A percentile compares a stretch with the other conserved stretches of the same genome.
phyloP scores from a whole-genome alignment of 2,797 vertebrate species.

The Catharus ustulatus region DNA sequence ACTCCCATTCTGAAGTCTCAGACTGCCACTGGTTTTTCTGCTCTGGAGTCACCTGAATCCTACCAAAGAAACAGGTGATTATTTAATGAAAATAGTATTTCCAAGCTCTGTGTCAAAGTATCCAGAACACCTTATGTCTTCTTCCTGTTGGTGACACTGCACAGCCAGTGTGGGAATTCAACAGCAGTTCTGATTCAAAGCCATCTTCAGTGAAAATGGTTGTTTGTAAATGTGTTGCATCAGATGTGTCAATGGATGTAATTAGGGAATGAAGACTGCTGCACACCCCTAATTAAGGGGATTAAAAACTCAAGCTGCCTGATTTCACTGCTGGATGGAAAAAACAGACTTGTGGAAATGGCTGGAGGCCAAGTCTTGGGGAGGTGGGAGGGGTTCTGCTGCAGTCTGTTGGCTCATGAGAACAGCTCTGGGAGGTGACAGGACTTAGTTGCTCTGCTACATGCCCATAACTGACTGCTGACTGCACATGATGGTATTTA shows the following conservation, averaged over 20 bases:
- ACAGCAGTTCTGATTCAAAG: conserved; percentile 4
- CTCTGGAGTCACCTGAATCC: not conserved
- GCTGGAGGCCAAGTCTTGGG: not conserved
- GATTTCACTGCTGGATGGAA: conserved; percentile 32
- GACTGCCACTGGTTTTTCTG: not conserved
- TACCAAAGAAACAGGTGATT: not conserved
- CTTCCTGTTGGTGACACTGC: fast-evolving
- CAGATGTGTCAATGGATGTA: conserved; percentile 50
- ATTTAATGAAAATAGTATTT: not conserved
- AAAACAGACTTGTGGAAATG: not conserved
- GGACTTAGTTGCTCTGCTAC: not conserved
- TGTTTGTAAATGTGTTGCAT: conserved; percentile 49
- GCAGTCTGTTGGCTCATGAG: fast-evolving
- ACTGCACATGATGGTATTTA: not conserved
- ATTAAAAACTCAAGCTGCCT: conserved; percentile 53
- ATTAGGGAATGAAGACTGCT: conserved; percentile 54
- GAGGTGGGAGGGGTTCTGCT: not conserved
- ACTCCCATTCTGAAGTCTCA: not conserved
- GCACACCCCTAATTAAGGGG: conserved; percentile 53
- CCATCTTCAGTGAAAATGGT: conserved; percentile 22
- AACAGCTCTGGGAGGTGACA: not conserved
- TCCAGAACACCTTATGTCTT: not conserved
- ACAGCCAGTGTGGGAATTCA: not conserved
- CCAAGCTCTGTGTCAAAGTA: not conserved
- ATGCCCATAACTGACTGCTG: not conserved